Evolutionary conservation across 2,888 invertebrate species (phyloP).

Genomic region (Lacanobia oleracea): DNA sequence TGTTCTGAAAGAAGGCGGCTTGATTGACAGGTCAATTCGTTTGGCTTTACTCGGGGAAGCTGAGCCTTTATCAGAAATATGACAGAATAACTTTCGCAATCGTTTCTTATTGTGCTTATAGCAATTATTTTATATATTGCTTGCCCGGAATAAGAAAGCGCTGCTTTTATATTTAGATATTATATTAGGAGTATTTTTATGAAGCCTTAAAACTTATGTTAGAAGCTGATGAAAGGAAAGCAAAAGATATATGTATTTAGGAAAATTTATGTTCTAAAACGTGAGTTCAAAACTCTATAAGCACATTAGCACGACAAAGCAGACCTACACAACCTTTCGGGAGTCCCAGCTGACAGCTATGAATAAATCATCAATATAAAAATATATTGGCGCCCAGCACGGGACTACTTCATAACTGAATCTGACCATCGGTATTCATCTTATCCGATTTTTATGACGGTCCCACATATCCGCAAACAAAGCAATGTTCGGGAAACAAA

Average conservation of each 20-base stretch:
- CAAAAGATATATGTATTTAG: not conserved
- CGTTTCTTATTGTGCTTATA: slow-evolving; percentile 34
- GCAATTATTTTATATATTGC: slow-evolving; percentile 35
- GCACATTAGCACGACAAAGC: not conserved
- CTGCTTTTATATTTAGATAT: not conserved
- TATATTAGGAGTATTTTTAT: not conserved
- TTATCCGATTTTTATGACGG: slow-evolving; percentile 52
- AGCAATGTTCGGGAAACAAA: slow-evolving; percentile 45
- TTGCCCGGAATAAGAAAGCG: slow-evolving; percentile 3
- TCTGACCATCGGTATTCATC: slow-evolving; percentile 45
- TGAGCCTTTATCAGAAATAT: slow-evolving; percentile 58
- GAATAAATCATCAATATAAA: slow-evolving; percentile 56
- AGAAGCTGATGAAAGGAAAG: not conserved
- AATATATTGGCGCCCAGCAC: slow-evolving; percentile 57
- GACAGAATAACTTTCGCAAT: slow-evolving; percentile 39
- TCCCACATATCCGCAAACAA: slow-evolving; percentile 52
- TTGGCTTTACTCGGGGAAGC: slow-evolving; percentile 36
- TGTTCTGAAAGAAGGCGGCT: slow-evolving; percentile 44
- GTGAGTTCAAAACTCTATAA: not conserved
- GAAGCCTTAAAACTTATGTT: not conserved
- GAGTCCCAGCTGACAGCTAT: slow-evolving; percentile 47
- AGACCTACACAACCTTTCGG: slow-evolving; percentile 6
- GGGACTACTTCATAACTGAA: slow-evolving; percentile 45
- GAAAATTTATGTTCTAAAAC: not conserved
- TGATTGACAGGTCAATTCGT: slow-evolving; percentile 68